Evolutionary conservation across 1,140 invertebrate species (phyloP).

Genomic region (Melitaea cinxia): DNA sequence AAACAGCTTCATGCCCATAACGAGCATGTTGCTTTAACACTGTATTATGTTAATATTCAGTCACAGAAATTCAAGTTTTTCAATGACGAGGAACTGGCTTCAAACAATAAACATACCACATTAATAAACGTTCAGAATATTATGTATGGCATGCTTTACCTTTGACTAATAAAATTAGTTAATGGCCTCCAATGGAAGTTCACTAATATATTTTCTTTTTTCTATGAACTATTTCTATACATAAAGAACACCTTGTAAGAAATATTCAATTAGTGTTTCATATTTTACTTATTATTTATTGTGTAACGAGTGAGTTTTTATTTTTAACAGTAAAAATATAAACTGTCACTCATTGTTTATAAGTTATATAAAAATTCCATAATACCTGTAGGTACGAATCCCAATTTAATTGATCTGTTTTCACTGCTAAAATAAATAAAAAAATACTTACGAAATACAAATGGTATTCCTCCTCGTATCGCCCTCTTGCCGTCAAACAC

Average conservation of each 20-base stretch:
- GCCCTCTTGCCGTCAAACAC: slow-evolving; percentile 97
- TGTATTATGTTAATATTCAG: slow-evolving; percentile 9
- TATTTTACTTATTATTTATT: not conserved
- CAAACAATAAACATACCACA: slow-evolving; percentile 4
- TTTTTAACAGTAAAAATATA: no score
- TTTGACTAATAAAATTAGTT: not conserved
- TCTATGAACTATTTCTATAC: not conserved
- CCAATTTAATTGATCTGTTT: no score
- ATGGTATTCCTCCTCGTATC: slow-evolving; percentile 96
- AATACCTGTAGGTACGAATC: no score
- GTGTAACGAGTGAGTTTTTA: no score
- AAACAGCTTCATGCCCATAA: slow-evolving; percentile 2
- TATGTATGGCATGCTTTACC: not conserved
- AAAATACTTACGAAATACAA: slow-evolving; percentile 95
- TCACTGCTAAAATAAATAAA: slow-evolving; percentile 10
- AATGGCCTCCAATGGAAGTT: not conserved
- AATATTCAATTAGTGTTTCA: not conserved
- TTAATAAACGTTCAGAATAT: not conserved
- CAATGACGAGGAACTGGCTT: not conserved
- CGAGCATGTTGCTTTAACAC: not conserved
- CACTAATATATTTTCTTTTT: not conserved
- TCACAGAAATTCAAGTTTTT: slow-evolving; percentile 4
- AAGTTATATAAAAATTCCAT: no score
- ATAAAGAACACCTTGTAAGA: not conserved
- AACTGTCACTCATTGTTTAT: no score